These are phyloP conservation scores for Batillaria attramentaria DNA, from an alignment of 1,140 invertebrate species.

Conservation along the genomic window DNA sequence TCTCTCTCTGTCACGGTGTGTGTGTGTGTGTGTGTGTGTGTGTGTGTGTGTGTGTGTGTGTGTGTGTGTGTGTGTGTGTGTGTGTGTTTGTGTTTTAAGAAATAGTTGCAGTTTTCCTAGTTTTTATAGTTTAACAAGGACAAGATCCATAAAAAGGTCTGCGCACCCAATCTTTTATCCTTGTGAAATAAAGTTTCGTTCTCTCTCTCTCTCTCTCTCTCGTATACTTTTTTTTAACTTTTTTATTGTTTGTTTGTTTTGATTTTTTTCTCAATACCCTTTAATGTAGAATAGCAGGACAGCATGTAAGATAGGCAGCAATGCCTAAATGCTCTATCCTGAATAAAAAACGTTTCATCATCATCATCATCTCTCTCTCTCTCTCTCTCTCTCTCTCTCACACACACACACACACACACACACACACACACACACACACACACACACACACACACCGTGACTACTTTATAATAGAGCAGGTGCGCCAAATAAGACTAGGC, in stretches of 20 bases:
- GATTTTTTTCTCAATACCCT: not conserved
- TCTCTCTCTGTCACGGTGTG: not conserved
- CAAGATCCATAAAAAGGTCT: not conserved
- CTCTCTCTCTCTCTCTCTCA: not conserved
- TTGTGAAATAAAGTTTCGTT: not conserved
- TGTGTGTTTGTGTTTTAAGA: not conserved
- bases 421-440: not conserved
- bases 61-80: slow-evolving; percentile 11
- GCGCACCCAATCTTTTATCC: not conserved
- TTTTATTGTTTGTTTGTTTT: not conserved
- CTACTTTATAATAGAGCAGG: not conserved
- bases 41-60: not conserved
- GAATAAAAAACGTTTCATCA: not conserved
- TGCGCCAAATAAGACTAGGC: not conserved
- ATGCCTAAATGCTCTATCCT: not conserved
- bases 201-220: not conserved
- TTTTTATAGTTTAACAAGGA: not conserved
- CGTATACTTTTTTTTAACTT: not conserved
- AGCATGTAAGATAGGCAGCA: not conserved
- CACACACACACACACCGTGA: not conserved
- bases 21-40: not conserved
- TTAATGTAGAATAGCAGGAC: not conserved
- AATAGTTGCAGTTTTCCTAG: not conserved
- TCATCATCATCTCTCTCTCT: not conserved
- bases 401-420: not conserved